Evolutionary conservation across 2,113 vertebrate genomes (phyloP).

Genomic region (Rhynchopsitta pachyrhyncha): DNA sequence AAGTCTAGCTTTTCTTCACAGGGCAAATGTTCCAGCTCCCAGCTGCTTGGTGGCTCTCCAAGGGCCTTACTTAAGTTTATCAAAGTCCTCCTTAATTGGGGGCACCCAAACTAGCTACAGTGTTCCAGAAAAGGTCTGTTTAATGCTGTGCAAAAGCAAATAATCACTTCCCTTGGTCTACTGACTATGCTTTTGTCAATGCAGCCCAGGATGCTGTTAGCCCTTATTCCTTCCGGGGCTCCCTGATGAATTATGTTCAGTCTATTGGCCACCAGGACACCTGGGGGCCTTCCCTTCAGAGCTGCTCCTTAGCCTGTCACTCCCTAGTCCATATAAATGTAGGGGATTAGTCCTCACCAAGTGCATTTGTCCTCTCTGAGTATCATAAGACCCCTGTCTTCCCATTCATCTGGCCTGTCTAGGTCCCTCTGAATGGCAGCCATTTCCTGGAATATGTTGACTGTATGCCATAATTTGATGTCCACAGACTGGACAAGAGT

Average conservation of each 20-base stretch:
- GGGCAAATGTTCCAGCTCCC: background rate
- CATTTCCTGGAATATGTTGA: background rate
- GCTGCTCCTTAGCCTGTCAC: background rate
- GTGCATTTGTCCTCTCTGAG: background rate
- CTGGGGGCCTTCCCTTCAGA: background rate
- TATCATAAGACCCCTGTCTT: background rate
- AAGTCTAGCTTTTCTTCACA: background rate
- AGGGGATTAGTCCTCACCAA: background rate
- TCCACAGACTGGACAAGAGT: background rate
- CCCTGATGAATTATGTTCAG: background rate
- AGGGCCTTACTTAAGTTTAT: background rate
- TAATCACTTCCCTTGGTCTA: background rate
- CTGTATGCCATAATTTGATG: background rate
- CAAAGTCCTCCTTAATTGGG: background rate
- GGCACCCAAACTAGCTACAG: background rate
- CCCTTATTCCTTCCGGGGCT: background rate
- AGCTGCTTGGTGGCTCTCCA: background rate
- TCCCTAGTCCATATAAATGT: background rate
- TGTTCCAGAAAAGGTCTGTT: background rate
- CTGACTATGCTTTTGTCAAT: background rate
- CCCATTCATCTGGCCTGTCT: background rate
- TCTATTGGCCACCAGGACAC: background rate
- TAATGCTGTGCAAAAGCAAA: background rate
- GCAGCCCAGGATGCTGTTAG: background rate
- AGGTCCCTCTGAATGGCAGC: background rate